Conservation (phyloP, 1,140 invertebrate species). For the Zaprionus kolodkinae region DNA sequence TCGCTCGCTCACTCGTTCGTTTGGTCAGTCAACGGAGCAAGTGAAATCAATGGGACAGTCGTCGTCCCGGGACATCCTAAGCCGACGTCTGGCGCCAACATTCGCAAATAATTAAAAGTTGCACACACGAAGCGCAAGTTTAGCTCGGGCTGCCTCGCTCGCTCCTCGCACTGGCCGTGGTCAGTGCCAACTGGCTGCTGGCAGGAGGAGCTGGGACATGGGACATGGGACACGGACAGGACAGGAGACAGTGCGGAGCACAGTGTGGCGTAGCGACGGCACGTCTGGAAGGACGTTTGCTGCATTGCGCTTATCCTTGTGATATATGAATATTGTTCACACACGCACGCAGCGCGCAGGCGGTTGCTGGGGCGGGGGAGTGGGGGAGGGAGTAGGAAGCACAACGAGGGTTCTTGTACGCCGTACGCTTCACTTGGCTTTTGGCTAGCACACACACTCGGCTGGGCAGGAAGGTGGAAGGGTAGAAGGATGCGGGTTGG, state of each 20-base stretch:
- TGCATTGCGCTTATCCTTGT: conserved; percentile 84
- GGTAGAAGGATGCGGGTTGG: conserved; percentile 33
- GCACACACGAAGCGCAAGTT: conserved; percentile 61
- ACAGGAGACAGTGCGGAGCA: conserved; percentile 25
- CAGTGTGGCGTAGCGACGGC: conserved; percentile 43
- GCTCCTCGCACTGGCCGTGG: conserved; percentile 12
- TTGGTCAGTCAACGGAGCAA: conserved; percentile 39
- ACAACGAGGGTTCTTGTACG: conserved; percentile 41
- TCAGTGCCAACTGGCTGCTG: conserved; percentile 42
- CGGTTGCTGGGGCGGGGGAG: not conserved
- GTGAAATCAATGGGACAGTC: conserved; percentile 61
- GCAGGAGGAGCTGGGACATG: too few species aligned
- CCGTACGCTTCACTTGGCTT: conserved; percentile 51
- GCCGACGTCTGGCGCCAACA: conserved; percentile 77
- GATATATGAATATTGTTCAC: conserved; percentile 84
- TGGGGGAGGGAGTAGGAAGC: not conserved
- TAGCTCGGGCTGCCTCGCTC: conserved; percentile 4
- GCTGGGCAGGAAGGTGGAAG: not conserved
- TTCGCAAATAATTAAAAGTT: conserved; percentile 83
- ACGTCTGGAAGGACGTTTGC: conserved; percentile 83
- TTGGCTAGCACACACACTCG: conserved; percentile 17
- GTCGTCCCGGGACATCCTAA: conserved; percentile 42
- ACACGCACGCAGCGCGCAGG: conserved; percentile 62
- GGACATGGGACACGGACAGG: conserved; percentile 25
- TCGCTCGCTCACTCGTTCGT: conserved; percentile 9